These are phyloP conservation scores for Hyaena hyaena DNA, from an alignment of 2,113 vertebrate species.

Conservation along the genomic window DNA sequence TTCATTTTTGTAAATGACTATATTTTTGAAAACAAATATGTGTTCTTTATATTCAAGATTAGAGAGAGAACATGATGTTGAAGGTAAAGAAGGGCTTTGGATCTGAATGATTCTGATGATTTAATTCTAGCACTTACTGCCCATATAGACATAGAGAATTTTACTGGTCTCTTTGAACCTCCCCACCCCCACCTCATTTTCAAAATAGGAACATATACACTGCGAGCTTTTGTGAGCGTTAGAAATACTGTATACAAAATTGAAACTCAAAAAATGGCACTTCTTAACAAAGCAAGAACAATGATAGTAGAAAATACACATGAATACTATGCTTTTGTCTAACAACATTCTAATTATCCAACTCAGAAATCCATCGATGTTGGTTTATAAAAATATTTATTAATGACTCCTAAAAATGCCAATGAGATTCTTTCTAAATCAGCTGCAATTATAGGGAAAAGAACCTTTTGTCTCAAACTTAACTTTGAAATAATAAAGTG, in stretches of 20 bases:
- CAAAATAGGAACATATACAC: background rate
- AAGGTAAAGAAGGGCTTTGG: background rate
- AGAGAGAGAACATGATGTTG: background rate
- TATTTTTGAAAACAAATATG: background rate
- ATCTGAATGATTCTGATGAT: background rate
- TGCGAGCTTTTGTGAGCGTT: background rate
- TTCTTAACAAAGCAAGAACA: background rate
- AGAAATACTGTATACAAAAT: background rate
- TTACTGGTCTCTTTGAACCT: background rate
- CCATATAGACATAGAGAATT: background rate
- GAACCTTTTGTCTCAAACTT: background rate
- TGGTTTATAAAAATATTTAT: background rate
- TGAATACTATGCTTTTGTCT: background rate
- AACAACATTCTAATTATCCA: background rate
- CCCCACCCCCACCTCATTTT: background rate
- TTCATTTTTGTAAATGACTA: constrained; percentile 12
- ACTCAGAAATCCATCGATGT: background rate
- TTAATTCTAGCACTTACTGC: background rate
- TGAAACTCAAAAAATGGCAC: background rate
- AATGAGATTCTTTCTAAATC: background rate
- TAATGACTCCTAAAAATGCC: background rate
- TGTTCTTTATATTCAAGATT: background rate
- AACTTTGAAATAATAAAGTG: background rate
- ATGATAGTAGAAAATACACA: background rate
- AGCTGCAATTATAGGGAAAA: background rate